These are phyloP conservation scores for Drosophila lini DNA, from an alignment of 1,140 invertebrate species.

Conservation along the genomic window DNA sequence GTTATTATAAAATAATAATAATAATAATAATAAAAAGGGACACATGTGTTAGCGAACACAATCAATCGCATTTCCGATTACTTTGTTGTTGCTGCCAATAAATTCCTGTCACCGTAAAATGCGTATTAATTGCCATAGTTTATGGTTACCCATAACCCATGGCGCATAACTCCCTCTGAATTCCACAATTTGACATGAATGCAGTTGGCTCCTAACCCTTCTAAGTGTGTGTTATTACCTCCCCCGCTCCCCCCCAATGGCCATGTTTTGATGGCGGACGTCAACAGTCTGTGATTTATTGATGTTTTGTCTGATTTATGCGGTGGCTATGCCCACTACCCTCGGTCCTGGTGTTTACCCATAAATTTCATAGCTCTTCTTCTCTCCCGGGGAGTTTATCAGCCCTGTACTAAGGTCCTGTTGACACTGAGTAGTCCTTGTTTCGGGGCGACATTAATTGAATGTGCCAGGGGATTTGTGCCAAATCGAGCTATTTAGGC, in stretches of 20 bases:
- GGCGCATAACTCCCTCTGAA: neutral
- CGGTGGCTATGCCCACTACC: neutral
- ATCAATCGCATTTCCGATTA: constrained; percentile 4
- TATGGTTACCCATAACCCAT: neutral
- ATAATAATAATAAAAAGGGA: neutral
- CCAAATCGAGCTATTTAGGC: neutral
- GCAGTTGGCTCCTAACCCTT: constrained; percentile 8
- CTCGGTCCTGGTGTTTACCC: constrained; percentile 22
- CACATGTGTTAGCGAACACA: neutral
- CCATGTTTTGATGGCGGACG: constrained; percentile 54
- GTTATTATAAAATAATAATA: constrained; percentile 1
- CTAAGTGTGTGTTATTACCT: too few relatives aligned
- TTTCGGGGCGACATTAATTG: constrained; percentile 13
- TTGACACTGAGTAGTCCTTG: constrained; percentile 4
- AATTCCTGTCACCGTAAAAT: constrained; percentile 45
- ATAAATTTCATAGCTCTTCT: constrained; percentile 25
- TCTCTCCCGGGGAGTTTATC: constrained; percentile 7
- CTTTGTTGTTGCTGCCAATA: constrained; percentile 19
- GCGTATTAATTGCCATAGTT: constrained; percentile 52
- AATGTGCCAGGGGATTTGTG: constrained; percentile 23
- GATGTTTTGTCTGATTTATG: constrained; percentile 60
- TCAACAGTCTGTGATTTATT: constrained; percentile 69
- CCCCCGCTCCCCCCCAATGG: neutral
- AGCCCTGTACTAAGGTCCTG: constrained; percentile 1
- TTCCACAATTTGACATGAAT: constrained; percentile 30